Evolutionary conservation across 2,113 vertebrate genomes (phyloP), one percentile per base, ranked within the genome.

Genomic region (Protobothrops mucrosquamatus): DNA sequence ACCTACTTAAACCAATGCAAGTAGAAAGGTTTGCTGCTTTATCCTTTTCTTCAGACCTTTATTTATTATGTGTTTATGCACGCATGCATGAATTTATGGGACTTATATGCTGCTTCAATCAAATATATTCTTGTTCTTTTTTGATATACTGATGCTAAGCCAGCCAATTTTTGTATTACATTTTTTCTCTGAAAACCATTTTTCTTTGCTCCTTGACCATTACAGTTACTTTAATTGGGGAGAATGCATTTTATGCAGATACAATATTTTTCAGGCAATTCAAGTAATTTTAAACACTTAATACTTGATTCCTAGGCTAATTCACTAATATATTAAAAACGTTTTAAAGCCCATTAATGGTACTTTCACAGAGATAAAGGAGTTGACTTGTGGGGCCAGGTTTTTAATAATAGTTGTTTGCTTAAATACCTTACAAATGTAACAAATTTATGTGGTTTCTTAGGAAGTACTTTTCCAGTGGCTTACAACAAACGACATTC

Each of bases 391-490:
- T 81, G 18, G 34, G 34, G 1, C 34, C 34, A 43, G 74, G 34
- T 81, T 81, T 81, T 81, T 81, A 95, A 4, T 26, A 6, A 90
- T 55, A 14, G 4, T 57, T 92, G 59, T 51, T 93, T 81, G 52
- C 2, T 88, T 69, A 7, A 2, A 23, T 15, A 18, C 1, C 93
- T n/a, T 87, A 89, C 87, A 94, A 94, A 81, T 23, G 51, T 91
- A 93, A 0, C 6, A 64, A 54, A 15, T 26, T 3, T 91, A 69
- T 95, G 29, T 92, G 43, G 1, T 97, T 95, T 34, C 93, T 51
- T 94, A 99, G 99, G 99, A 99, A 93, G 98, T 99, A 87, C 97
- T 99, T 94, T 98, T 99, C 96, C 99, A 99, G 94, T 99, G 99
- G 99, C 98, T 99, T 18, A 99, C 98, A 92, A 98, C 98, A 23